Conservation (phyloP, 1,140 invertebrate species). For the Lasioglossum albipes region DNA sequence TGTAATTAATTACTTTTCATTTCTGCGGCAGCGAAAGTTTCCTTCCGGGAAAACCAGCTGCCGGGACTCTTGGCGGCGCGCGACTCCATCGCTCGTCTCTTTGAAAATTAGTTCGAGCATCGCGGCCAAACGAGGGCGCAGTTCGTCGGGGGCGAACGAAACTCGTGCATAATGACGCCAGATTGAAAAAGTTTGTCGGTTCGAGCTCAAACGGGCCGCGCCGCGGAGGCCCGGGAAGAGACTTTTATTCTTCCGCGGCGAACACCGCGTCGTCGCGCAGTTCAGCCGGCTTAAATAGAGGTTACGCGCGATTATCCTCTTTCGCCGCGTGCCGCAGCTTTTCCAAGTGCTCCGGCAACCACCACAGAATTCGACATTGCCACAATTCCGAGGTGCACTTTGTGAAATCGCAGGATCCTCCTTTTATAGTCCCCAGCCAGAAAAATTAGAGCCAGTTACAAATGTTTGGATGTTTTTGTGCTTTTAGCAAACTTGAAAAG, state of each 20-base stretch:
- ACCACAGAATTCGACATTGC: no score
- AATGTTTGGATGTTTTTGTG: no score
- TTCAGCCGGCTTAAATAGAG: constrained; percentile 60
- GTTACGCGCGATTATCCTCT: constrained; percentile 61
- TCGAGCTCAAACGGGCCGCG: constrained; percentile 9
- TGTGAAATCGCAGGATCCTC: no score
- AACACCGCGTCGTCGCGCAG: constrained; percentile 48
- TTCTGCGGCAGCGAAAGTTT: constrained; percentile 38
- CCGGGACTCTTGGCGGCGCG: constrained; percentile 39
- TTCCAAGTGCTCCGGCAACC: no score
- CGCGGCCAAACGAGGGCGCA: constrained; percentile 27
- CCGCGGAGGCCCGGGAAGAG: background rate
- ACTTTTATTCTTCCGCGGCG: constrained; percentile 47
- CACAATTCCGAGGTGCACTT: no score
- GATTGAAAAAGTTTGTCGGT: constrained; percentile 74
- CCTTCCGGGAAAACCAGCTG: constrained; percentile 10
- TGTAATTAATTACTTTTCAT: constrained; percentile 60
- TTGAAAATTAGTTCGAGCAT: constrained; percentile 60
- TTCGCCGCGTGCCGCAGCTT: constrained; percentile 1
- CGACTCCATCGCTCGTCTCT: constrained; percentile 60
- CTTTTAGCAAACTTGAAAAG: no score
- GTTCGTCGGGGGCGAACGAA: constrained; percentile 52
- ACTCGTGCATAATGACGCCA: constrained; percentile 72
- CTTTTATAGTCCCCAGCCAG: no score
- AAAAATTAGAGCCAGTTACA: no score